Conservation (phyloP, 2,888 invertebrate genomes). For the Myathropa florea region DNA sequence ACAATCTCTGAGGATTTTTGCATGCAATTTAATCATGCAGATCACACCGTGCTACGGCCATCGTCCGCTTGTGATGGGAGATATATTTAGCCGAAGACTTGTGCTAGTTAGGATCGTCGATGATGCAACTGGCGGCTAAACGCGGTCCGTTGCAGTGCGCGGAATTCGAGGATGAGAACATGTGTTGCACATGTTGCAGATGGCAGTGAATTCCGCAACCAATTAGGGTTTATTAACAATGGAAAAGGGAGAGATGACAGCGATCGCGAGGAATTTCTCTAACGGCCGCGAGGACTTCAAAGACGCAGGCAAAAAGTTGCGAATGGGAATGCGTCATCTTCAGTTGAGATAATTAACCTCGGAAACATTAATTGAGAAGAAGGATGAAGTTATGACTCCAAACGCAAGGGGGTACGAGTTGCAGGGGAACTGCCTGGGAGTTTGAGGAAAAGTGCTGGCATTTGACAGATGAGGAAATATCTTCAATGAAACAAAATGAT, state of each 20-base stretch:
- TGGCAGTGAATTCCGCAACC: conserved; percentile 24
- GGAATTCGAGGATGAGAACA: conserved; percentile 7
- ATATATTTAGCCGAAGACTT: conserved; percentile 7
- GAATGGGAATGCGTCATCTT: not conserved
- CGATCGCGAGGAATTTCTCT: not conserved
- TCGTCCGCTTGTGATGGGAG: not conserved
- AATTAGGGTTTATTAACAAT: conserved; percentile 47
- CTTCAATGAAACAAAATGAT: too few species aligned
- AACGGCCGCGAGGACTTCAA: not conserved
- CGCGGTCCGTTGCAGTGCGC: not conserved
- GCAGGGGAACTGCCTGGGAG: too few species aligned
- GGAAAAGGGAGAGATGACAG: conserved; percentile 22
- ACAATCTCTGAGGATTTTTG: conserved; percentile 32
- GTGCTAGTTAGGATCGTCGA: not conserved
- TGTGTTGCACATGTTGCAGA: conserved; percentile 34
- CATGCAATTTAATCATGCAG: conserved; percentile 32
- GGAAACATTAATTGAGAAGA: not conserved
- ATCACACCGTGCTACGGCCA: not conserved
- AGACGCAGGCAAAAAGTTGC: too few species aligned
- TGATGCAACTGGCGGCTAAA: conserved; percentile 11
- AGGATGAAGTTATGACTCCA: not conserved
- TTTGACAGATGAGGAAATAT: too few species aligned
- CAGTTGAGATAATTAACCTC: not conserved
- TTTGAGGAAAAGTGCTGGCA: too few species aligned
- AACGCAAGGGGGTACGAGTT: not conserved